phyloP scores from a whole-genome alignment of 2,888 invertebrate genomes.

The Ametastegia equiseti region DNA sequence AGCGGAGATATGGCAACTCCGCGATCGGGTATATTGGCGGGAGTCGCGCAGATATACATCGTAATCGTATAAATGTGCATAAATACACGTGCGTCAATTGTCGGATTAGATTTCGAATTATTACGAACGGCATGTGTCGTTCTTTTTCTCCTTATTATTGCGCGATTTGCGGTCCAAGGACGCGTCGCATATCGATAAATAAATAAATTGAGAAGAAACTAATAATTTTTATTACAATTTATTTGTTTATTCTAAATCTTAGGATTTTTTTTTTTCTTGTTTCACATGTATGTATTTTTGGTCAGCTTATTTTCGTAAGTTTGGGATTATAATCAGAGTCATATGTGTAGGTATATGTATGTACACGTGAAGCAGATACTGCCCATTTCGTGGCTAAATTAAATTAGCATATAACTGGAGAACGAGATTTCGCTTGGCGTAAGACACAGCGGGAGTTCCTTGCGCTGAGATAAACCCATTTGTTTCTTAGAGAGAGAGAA shows the following conservation, averaged over 20 bases:
- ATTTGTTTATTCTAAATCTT: background rate
- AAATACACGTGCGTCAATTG: conserved; percentile 3
- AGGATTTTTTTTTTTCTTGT: background rate
- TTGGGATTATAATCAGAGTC: background rate
- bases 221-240: background rate
- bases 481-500: background rate
- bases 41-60: background rate
- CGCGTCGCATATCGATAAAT: background rate
- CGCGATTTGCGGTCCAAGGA: too few relatives aligned
- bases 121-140: background rate
- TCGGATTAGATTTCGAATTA: conserved; percentile 1
- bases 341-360: background rate
- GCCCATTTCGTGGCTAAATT: conserved; percentile 9
- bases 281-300: background rate
- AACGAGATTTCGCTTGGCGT: conserved; percentile 12
- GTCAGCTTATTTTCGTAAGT: background rate
- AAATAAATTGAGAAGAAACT: background rate
- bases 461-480: background rate
- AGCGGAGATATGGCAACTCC: background rate
- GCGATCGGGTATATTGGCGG: background rate
- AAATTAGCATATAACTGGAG: conserved; percentile 20
- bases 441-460: conserved; percentile 9
- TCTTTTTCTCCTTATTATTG: background rate
- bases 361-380: background rate
- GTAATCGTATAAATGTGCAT: background rate